Conservation (phyloP, 2,797 vertebrate genomes). For the Chelidonichthys spinosus region DNA sequence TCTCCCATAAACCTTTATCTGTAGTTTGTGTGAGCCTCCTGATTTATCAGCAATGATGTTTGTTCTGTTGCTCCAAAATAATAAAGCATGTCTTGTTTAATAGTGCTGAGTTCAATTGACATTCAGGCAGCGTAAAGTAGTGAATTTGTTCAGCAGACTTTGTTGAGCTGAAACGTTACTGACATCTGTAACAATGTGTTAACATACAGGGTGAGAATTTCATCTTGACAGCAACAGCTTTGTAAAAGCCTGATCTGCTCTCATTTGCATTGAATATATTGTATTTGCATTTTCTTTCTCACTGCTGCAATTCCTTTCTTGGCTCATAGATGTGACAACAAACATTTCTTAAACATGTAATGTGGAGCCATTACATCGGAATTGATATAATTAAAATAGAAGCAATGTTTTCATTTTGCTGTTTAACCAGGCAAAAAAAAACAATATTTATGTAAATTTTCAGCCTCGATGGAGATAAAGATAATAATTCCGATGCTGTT, state of each 20-base stretch:
- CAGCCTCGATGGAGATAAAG: not conserved
- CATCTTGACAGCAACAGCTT: slow-evolving; percentile 28
- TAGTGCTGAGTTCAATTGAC: slow-evolving; percentile 36
- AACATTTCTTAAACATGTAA: not conserved
- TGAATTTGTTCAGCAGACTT: slow-evolving; percentile 39
- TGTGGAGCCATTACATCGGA: not conserved
- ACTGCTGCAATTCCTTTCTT: slow-evolving; percentile 8
- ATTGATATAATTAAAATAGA: not conserved
- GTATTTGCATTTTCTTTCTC: slow-evolving; percentile 4
- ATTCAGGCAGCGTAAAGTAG: slow-evolving; percentile 33
- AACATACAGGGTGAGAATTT: not conserved
- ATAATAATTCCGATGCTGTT: not conserved
- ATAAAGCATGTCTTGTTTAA: slow-evolving; percentile 44
- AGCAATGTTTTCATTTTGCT: not conserved
- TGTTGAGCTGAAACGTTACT: slow-evolving; percentile 16
- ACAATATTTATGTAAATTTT: not conserved
- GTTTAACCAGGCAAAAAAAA: not conserved
- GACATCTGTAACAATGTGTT: slow-evolving; percentile 20
- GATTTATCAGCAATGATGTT: slow-evolving; percentile 1
- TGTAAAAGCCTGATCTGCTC: slow-evolving; percentile 19
- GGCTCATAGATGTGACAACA: not conserved
- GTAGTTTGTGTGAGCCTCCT: slow-evolving; percentile 1
- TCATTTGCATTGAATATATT: slow-evolving; percentile 18
- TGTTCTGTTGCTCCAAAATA: slow-evolving; percentile 26
- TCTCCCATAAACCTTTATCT: not conserved